Evolutionary conservation across 2,888 invertebrate genomes (phyloP), one percentile per base, ranked within the genome.

Genomic region (Neoascia interrupta): DNA sequence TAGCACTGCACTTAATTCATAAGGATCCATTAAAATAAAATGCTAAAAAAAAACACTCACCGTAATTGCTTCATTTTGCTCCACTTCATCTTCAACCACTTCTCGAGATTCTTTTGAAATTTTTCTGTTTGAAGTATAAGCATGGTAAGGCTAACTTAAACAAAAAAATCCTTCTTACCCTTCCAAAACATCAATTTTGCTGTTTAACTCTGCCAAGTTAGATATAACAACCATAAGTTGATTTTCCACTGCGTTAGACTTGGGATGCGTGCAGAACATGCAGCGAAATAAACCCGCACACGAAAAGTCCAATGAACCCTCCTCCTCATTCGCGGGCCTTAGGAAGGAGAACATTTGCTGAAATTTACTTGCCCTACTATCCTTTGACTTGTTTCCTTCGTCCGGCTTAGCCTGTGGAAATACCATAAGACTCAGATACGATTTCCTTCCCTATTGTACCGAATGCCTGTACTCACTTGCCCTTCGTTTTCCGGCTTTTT

Each of bases 251-350:
- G 90, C 87, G 5, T 86, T 85, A 0, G 88, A 84, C 80, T 89
- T 88, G 5, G 88, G 87, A 70, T 89, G 88, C 0, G 90, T 90
- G 82, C 91, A 92, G 11, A 90, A 88, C 84, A 91, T 87, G 69
- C 90, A 89, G 74, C 90, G 91, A 83, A 92, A 91, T 0, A 92
- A 84, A 26, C 90, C 90, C 6, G 90, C 90, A 37, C 91, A 84
- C 0, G 90, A 90, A 81, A 91, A 89, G 81, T 91, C 90, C 10
- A 91, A 84, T 0, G 90, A 87, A 0, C 91, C 91, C 69, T 89
- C 88, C 21, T 90, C 89, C 53, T 90, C 85, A 13, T 83, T 81
- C 8, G 60, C 68, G 16, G 82, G 84, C 70, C 81, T 86, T 74
- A 84, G 86, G 83, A 82, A 88, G 75, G 81, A 56, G n/a, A 84